A percentile compares a stretch with the other conserved stretches of the same genome.
phyloP scores from a whole-genome alignment of 2,113 vertebrate species.

The Vulpes lagopus region DNA sequence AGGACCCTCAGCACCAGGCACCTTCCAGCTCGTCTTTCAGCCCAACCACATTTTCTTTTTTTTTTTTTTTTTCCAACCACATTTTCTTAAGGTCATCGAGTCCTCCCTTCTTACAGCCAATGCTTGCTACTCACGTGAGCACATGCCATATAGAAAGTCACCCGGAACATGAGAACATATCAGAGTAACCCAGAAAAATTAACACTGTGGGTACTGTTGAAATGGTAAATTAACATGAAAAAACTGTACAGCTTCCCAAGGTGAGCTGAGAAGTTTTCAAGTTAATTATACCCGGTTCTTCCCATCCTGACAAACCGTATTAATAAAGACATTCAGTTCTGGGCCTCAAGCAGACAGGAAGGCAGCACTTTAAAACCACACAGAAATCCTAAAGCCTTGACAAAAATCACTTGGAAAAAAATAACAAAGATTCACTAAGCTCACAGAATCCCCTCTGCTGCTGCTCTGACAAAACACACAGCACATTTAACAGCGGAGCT shows the following conservation, averaged over 20 bases:
- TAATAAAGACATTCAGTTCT: background rate
- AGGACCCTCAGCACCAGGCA: background rate
- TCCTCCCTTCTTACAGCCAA: background rate
- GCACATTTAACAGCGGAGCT: slow-evolving; percentile 1
- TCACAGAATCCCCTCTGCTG: background rate
- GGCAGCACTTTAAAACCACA: background rate
- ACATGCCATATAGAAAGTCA: background rate
- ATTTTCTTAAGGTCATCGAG: background rate
- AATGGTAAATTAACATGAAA: background rate
- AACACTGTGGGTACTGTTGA: background rate
- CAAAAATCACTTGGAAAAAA: background rate
- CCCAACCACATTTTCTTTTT: background rate
- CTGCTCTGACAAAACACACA: background rate
- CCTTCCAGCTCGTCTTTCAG: background rate
- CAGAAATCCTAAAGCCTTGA: background rate
- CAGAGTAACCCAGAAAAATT: background rate
- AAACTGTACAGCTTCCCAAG: background rate
- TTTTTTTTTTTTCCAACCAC: too few relatives aligned
- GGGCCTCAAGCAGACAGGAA: slow-evolving; percentile 28
- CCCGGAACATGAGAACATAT: background rate
- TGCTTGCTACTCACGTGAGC: background rate
- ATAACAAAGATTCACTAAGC: slow-evolving; percentile 8
- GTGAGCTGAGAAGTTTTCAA: background rate
- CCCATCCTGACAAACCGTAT: slow-evolving; percentile 1
- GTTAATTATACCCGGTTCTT: background rate